These are phyloP conservation scores for Axinella damicornis DNA, from an alignment of 37 sponge, comb jelly and placozoan species.

Conservation along the genomic window DNA sequence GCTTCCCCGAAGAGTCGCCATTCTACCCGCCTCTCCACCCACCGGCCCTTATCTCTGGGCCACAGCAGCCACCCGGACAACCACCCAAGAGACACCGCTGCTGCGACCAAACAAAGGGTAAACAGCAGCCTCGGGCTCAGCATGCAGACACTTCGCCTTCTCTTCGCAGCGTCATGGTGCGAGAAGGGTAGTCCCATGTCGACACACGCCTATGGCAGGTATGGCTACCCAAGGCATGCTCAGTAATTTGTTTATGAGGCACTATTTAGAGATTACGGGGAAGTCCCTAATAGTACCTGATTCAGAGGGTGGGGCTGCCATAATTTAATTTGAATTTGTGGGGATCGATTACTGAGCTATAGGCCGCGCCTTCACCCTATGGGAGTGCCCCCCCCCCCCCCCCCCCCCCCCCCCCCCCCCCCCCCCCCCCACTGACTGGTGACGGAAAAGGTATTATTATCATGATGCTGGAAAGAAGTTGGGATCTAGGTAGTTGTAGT, in stretches of 20 bases:
- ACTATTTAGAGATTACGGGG: too few species aligned
- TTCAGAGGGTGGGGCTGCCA: too few species aligned
- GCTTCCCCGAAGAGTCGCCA: slow-evolving; percentile 13
- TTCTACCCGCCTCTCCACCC: neutral
- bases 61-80: neutral
- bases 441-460: neutral
- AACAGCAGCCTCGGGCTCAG: neutral
- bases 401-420: neutral
- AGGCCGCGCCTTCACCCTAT: neutral
- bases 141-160: neutral
- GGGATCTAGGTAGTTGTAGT: slow-evolving; percentile 82
- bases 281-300: too few species aligned
- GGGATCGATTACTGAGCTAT: neutral
- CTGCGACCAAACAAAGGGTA: neutral
- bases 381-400: too few species aligned
- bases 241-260: too few species aligned
- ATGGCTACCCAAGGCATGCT: too few species aligned
- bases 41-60: neutral
- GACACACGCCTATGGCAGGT: too few species aligned
- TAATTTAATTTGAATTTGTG: too few species aligned
- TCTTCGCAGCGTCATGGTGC: neutral
- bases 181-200: too few species aligned
- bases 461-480: slow-evolving; percentile 70
- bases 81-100: neutral
- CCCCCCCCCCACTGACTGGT: too few species aligned